A percentile compares a stretch with the other conserved stretches of the same genome.
Evolutionary conservation across 2,113 vertebrate genomes (phyloP).

Genomic region (Anseranas semipalmata): DNA sequence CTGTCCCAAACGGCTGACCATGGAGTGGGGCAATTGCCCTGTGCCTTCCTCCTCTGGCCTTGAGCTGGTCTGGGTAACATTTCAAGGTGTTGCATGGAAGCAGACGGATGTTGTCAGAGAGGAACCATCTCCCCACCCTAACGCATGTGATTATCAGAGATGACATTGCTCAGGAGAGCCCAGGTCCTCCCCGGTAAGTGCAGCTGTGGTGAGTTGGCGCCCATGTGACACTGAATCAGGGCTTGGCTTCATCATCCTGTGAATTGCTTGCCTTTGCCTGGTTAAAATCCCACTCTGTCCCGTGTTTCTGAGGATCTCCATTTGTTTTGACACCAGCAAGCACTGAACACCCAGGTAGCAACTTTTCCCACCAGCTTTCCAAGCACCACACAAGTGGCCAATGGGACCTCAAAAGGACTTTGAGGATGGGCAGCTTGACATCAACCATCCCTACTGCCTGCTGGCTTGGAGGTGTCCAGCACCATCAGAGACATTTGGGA

Average conservation of each 20-base stretch:
- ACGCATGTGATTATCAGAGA: not conserved
- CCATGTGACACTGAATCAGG: fast-evolving
- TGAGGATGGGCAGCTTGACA: not conserved
- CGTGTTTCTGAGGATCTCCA: not conserved
- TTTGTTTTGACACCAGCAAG: not conserved
- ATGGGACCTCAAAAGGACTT: not conserved
- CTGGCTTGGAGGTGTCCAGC: fast-evolving
- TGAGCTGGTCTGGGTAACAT: not conserved
- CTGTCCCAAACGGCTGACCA: not conserved
- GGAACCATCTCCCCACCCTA: not conserved
- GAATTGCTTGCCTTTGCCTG: not conserved
- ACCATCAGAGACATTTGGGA: not conserved
- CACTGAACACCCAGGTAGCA: not conserved
- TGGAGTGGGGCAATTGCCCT: not conserved
- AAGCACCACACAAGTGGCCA: not conserved
- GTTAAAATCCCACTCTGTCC: not conserved
- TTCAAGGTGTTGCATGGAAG: not conserved
- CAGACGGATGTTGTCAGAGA: not conserved
- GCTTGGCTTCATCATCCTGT: fast-evolving
- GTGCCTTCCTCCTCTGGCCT: not conserved
- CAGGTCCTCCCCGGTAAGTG: not conserved
- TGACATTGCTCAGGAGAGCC: not conserved
- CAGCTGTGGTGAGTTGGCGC: not conserved
- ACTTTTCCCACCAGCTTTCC: not conserved
- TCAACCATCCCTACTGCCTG: not conserved